phyloP scores from a whole-genome alignment of 1,140 invertebrate species.

The Pteromalus puparum region DNA sequence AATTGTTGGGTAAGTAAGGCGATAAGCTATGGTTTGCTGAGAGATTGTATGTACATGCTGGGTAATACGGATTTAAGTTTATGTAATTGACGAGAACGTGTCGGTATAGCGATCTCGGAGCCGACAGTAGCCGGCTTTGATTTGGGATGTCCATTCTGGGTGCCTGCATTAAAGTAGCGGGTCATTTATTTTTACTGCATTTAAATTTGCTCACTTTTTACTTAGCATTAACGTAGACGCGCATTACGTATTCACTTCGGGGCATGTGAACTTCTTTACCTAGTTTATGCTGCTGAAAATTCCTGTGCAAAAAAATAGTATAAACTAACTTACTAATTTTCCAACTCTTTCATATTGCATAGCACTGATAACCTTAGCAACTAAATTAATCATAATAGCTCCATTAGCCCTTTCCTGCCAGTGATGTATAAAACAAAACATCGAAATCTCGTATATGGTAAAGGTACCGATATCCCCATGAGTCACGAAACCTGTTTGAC shows the following conservation, averaged over 20 bases:
- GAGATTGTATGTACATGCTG: not conserved
- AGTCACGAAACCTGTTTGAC: not conserved
- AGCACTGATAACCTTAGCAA: not conserved
- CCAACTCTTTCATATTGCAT: not conserved
- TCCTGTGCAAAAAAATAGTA: not conserved
- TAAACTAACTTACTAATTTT: not conserved
- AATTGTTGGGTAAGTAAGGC: not conserved
- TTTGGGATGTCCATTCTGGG: too few species aligned
- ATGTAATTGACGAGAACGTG: not conserved
- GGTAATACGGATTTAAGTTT: not conserved
- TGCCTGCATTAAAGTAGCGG: too few species aligned
- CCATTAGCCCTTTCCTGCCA: not conserved
- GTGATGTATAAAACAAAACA: not conserved
- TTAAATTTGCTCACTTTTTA: too few species aligned
- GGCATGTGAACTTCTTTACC: not conserved
- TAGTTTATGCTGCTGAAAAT: not conserved
- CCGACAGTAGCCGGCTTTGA: too few species aligned
- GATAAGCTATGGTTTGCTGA: not conserved
- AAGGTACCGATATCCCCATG: not conserved
- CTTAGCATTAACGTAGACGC: too few species aligned
- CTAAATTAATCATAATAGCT: not conserved
- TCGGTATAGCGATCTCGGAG: too few species aligned
- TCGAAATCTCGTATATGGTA: not conserved
- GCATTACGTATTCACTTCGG: not conserved
- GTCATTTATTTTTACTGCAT: too few species aligned